A percentile compares a stretch with the other conserved stretches of the same genome.
phyloP scores from a whole-genome alignment of 2,113 vertebrate species.

The Campylomormyrus numenius region DNA sequence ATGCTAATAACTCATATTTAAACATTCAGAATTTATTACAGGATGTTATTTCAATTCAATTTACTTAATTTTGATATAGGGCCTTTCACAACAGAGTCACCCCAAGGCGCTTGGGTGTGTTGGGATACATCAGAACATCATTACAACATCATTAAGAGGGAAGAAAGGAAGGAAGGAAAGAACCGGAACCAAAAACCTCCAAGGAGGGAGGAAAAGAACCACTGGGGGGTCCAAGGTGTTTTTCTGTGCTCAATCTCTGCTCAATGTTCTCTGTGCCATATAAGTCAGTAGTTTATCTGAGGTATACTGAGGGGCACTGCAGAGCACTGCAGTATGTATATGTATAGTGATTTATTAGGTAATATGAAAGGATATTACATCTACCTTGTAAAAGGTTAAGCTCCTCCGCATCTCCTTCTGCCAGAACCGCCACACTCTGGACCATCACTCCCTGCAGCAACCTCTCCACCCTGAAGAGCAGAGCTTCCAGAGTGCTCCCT shows the following conservation, averaged over 20 bases:
- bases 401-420: constrained; percentile 64
- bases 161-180: not conserved
- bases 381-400: constrained; percentile 66
- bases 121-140: not conserved
- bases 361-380: not conserved
- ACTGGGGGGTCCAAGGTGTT: not conserved
- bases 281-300: not conserved
- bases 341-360: too few relatives aligned
- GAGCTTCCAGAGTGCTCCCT: constrained; percentile 56
- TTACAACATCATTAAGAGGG: not conserved
- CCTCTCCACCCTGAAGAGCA: constrained; percentile 57
- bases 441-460: constrained; percentile 50
- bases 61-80: not conserved
- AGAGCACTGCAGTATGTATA: not conserved
- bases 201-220: not conserved
- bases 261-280: not conserved
- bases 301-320: not conserved
- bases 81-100: not conserved
- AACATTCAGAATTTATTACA: not conserved
- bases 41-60: not conserved
- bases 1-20: not conserved
- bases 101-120: not conserved
- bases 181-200: not conserved
- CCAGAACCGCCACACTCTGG: constrained; percentile 67
- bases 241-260: not conserved